Evolutionary conservation across 2,797 vertebrate species (phyloP), one percentile per base, ranked within the genome.

Genomic region (Florisuga fusca): DNA sequence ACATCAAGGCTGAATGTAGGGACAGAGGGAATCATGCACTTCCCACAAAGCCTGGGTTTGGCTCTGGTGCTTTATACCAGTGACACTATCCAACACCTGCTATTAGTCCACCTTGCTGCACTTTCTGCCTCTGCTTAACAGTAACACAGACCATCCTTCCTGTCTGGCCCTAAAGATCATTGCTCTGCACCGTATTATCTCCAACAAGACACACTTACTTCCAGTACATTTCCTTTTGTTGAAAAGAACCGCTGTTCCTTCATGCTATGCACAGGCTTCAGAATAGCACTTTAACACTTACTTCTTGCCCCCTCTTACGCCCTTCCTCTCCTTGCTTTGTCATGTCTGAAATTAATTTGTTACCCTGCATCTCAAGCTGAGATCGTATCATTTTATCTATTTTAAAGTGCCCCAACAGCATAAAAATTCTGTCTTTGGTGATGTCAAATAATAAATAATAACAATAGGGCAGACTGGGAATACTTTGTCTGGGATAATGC

Each of bases 381-480:
- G 36, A 73, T 82, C 0, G 0, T 78, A 38, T 46, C 79, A 78
- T 87, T 95, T 96, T 85, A 87, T 79, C 76, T 77, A 84, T 75
- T 93, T 71, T 71, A 63, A 93, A 86, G 69, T 78, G 79, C 73
- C 81, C 83, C 51, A 91, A 75, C 64, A 80, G 89, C 68, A 91
- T 79, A 84, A 94, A 93, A 96, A 90, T 17, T 73, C 27, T 84
- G 80, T 66, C 66, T 93, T 95, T 78, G 63, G 79, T 61, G 87
- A 74, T 91, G 71, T 81, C 89, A 93, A 91, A 90, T 76, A 82
- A 94, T 93, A 97, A 96, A 95, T 90, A 96, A 95, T 51, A 96
- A 91, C 90, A 96, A 91, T 43, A 72, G 69, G 29, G 84, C 71
- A 95, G 79, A 83, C 55, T 92, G 76, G 87, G 93, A 96, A 96